Percentiles rank a stretch among this genome's conserved stretches.
Conservation (phyloP, 2,888 invertebrate species). For the Timema podura region DNA sequence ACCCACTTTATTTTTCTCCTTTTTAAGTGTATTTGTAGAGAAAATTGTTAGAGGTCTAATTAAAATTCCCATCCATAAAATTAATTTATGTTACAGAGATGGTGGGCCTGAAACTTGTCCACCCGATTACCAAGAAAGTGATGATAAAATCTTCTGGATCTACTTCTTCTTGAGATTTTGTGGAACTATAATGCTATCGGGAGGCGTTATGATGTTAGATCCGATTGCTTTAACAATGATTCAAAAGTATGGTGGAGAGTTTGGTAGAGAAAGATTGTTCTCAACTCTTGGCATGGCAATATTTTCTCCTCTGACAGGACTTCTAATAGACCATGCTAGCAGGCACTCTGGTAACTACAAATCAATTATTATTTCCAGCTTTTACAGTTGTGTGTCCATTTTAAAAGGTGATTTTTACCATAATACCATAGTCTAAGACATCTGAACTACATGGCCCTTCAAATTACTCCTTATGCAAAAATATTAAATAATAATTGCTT, state of each 20-base stretch:
- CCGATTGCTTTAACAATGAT: constrained; percentile 83
- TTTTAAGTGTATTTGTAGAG: too few species aligned
- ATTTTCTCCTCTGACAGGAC: constrained; percentile 75
- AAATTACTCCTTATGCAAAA: too few species aligned
- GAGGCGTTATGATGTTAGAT: constrained; percentile 85
- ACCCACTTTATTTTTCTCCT: too few species aligned
- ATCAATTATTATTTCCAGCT: too few species aligned
- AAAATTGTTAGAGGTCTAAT: too few species aligned
- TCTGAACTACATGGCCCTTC: too few species aligned
- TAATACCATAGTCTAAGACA: too few species aligned
- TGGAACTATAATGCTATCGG: constrained; percentile 76
- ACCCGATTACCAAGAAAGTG: constrained; percentile 73
- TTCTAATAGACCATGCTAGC: constrained; percentile 69
- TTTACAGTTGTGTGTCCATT: too few species aligned
- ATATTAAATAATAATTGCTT: too few species aligned
- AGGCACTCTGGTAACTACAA: constrained; percentile 30
- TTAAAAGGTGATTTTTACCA: too few species aligned
- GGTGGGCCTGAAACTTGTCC: constrained; percentile 76
- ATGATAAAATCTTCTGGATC: constrained; percentile 74
- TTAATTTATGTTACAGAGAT: constrained; percentile 52
- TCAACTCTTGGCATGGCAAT: constrained; percentile 80
- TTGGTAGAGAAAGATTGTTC: constrained; percentile 74
- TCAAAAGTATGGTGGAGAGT: constrained; percentile 77
- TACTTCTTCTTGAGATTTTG: constrained; percentile 76
- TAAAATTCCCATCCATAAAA: too few species aligned